Base-by-base conservation (phyloP, 2,888 invertebrate genomes). In the Cantharis lateralis region DNA sequence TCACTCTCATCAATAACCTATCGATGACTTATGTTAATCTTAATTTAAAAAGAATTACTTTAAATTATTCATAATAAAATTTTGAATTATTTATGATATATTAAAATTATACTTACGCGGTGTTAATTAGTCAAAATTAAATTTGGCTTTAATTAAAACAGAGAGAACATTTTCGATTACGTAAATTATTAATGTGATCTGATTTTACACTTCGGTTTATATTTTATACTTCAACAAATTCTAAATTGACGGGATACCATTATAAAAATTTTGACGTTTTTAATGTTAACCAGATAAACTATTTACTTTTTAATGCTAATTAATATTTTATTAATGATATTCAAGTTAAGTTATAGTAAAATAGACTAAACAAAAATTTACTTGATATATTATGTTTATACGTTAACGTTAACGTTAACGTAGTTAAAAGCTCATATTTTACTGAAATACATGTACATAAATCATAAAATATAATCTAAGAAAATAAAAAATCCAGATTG, bases 1-100 rank as follows among this genome's bases (percentile, higher is more conserved):
- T 73, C 70, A 77, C 63, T 71, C 64, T 75, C 75, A 63, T 68
- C 68, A 68, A 13, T 64, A 72, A 76, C 72, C 72, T 76, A 76
- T 76, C 18, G 70, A 71, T 70, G 68, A 71, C 64, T 48, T 48
- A 48, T n/a, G 48, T 48, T 48, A 48, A 48, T 48, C n/a, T 48
- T 48, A n/a, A 48, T 48, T 48, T 48, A n/a, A 48, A 48, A 48
- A 48, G 5, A 48, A 48, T 48, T 48, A 48, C 48, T 3, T n/a
- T 48, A 48, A 48, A 48, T n/a, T 48, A 48, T 48, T 48, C 48
- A 48, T n/a, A 48, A 48, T 48, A 48, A 48, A 48, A 48, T 48
- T 48, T 48, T 48, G 48, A 48, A 48, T 48, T 48, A 48, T 48
- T 48, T 48, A 48, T 48, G 48, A 48, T 48, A 48, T 5, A 48